Evolutionary conservation across 1,140 invertebrate genomes (phyloP), one percentile per base, ranked within the genome.

Genomic region (Lysiphlebus fabarum): DNA sequence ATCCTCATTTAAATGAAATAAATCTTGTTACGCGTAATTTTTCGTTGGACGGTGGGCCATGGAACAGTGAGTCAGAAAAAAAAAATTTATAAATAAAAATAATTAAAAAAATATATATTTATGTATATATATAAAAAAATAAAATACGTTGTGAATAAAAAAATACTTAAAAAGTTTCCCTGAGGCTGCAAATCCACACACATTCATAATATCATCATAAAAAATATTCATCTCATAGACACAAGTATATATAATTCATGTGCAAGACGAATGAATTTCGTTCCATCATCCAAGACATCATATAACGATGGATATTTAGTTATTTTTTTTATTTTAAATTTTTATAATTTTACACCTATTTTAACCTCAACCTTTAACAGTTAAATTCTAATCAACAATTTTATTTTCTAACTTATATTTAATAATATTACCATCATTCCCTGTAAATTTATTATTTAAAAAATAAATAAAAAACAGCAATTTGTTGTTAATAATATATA

Each of bases 1-100:
- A 71, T 73, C 70, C 70, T 73, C 69, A 73, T 73, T 73, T 73
- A 73, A 73, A 73, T 71, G 71, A 73, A 71, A 73, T 73, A 73
- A 73, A 73, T 73, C 71, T 73, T 72, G 71, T 72, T 73, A 70
- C 69, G 65, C 69, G 68, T 72, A 72, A 73, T 73, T 73, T 26
- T 73, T 73, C 67, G 68, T 65, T 60, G 61, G 63, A 58, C 48
- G 51, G 61, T 48, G 49, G 56, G 61, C 53, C 56, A 47, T 47
- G 42, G 59, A 66, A 68, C 61, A 47, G 53, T 51, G 57, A 69
- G 67, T 66, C 61, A 65, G 67, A 54, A 50, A 45, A 10, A 53
- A 34, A 17, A 38, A 40, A 36, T 12, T 17, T 14, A 41, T 44
- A 14, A 34, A 51, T 33, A 47, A 58, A 42, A 51, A 48, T 49